phyloP scores from a whole-genome alignment of 2,888 invertebrate genomes.

The Drosophila nigritarsus region DNA sequence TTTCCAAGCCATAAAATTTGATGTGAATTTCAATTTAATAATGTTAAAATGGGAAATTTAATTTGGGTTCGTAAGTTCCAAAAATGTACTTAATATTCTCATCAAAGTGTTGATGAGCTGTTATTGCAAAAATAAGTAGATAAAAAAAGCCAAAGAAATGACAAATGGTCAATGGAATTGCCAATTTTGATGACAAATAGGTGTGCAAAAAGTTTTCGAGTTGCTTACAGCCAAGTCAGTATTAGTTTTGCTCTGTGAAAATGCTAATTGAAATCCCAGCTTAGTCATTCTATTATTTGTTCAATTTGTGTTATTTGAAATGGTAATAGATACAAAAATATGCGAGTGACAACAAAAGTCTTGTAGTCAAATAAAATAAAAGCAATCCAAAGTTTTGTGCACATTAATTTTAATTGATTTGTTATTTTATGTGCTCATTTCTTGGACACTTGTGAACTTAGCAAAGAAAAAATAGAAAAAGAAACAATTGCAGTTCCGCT shows the following conservation, averaged over 20 bases:
- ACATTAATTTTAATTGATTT: conserved; percentile 74
- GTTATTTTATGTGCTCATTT: conserved; percentile 30
- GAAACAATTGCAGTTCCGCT: conserved; percentile 36
- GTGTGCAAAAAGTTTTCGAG: conserved; percentile 24
- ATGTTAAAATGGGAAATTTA: background rate
- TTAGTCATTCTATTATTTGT: conserved; percentile 10
- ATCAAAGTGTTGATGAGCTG: conserved; percentile 30
- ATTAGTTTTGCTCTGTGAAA: conserved; percentile 21
- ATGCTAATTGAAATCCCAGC: conserved; percentile 41
- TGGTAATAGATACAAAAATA: conserved; percentile 38
- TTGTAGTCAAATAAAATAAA: conserved; percentile 18
- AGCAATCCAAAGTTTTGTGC: conserved; percentile 55
- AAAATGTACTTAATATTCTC: conserved; percentile 11
- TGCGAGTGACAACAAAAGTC: conserved; percentile 46
- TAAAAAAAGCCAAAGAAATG: conserved; percentile 35
- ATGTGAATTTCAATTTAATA: background rate
- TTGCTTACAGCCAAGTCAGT: background rate
- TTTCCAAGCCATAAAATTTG: background rate
- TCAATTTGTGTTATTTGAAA: conserved; percentile 23
- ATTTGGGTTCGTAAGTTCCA: background rate
- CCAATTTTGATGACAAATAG: conserved; percentile 34
- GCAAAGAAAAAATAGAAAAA: background rate
- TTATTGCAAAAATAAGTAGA: conserved; percentile 14
- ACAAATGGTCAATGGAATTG: conserved; percentile 27
- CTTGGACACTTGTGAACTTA: conserved; percentile 33